Percentiles rank a stretch among this genome's conserved stretches.
Conservation (phyloP, 2,888 invertebrate species). For the Monoplex corrugatus region DNA sequence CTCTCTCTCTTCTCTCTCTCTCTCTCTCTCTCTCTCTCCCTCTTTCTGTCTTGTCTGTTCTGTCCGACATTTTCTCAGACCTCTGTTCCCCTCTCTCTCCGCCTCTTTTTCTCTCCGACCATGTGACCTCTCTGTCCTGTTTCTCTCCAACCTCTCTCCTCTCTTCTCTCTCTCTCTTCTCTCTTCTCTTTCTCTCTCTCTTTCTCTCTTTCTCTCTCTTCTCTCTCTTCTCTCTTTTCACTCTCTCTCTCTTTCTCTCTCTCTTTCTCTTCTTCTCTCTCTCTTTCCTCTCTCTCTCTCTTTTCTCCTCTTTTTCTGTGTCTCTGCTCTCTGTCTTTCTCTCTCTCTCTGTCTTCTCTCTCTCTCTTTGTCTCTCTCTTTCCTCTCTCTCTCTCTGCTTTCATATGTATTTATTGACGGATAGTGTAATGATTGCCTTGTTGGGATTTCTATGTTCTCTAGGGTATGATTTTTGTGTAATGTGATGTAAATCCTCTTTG, state of each 20-base stretch:
- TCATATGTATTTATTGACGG: too few relatives aligned
- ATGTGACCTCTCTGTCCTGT: too few relatives aligned
- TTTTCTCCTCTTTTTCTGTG: neutral
- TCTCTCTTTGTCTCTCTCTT: neutral
- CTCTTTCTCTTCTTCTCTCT: neutral
- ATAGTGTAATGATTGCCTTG: too few relatives aligned
- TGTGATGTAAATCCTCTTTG: too few relatives aligned
- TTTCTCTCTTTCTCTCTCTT: neutral
- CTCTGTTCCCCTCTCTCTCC: neutral
- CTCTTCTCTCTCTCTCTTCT: neutral
- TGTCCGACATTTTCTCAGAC: neutral
- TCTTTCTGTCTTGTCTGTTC: neutral
- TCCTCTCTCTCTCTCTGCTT: neutral
- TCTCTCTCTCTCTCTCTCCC: neutral
- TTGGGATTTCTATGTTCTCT: too few relatives aligned
- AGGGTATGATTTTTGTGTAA: too few relatives aligned
- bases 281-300: neutral
- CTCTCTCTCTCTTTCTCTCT: neutral
- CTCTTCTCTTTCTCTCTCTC: neutral
- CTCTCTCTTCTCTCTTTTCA: neutral
- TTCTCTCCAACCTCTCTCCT: too few relatives aligned
- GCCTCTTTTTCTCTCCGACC: too few relatives aligned
- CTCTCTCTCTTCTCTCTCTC: too few relatives aligned
- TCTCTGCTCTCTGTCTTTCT: constrained; percentile 21
- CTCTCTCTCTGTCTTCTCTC: constrained; percentile 4